These are phyloP conservation scores for Sisyra terminalis DNA, from an alignment of 2,888 invertebrate species.

Conservation along the genomic window DNA sequence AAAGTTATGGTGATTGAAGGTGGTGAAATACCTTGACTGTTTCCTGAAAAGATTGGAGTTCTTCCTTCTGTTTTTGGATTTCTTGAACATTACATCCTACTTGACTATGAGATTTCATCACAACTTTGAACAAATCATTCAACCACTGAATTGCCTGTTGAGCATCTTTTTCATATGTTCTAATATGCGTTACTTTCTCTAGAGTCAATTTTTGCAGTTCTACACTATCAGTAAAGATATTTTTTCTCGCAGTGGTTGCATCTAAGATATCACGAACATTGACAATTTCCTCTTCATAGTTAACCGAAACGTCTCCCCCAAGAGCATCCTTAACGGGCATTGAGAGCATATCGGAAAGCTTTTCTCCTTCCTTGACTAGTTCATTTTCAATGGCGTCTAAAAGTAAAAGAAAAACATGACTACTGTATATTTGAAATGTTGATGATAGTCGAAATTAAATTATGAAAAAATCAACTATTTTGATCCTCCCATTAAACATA, in stretches of 20 bases:
- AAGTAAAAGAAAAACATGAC: background rate
- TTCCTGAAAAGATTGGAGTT: slow-evolving; percentile 58
- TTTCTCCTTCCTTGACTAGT: slow-evolving; percentile 56
- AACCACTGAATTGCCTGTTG: slow-evolving; percentile 63
- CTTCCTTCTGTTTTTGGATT: slow-evolving; percentile 56
- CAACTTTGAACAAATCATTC: slow-evolving; percentile 52
- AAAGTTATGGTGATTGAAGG: too few relatives aligned
- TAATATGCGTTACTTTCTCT: slow-evolving; percentile 60
- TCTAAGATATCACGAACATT: slow-evolving; percentile 55
- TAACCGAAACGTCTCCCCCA: slow-evolving; percentile 48
- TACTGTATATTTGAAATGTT: too few relatives aligned
- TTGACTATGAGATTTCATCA: slow-evolving; percentile 49
- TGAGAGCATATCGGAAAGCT: slow-evolving; percentile 57
- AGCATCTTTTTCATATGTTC: slow-evolving; percentile 60
- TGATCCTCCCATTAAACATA: too few relatives aligned
- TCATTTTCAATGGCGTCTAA: slow-evolving; percentile 49
- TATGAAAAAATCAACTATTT: too few relatives aligned
- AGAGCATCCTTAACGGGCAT: slow-evolving; percentile 65
- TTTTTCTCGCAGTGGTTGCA: slow-evolving; percentile 48
- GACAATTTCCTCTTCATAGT: slow-evolving; percentile 54
- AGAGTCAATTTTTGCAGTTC: slow-evolving; percentile 60
- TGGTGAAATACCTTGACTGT: slow-evolving; percentile 71
- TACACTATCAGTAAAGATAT: slow-evolving; percentile 56
- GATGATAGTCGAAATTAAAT: too few relatives aligned
- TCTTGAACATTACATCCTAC: slow-evolving; percentile 58